A percentile compares a stretch with the other conserved stretches of the same genome.
Evolutionary conservation across 2,888 invertebrate genomes (phyloP).

Genomic region (Noctua comes): DNA sequence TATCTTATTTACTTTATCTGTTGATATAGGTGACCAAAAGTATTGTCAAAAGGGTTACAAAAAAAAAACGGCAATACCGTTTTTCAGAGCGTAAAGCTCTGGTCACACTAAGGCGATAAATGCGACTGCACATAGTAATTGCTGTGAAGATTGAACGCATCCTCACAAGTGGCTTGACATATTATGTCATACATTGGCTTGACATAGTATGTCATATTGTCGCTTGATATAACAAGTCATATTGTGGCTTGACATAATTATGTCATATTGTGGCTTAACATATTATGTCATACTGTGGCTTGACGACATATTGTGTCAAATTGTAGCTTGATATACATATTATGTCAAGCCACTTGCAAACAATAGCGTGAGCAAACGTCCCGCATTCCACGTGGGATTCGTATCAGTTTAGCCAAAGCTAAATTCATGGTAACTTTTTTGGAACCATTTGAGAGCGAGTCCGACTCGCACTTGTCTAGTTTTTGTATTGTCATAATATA

Average conservation of each 20-base stretch:
- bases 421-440: neutral
- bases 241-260: neutral
- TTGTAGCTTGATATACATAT: neutral
- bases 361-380: neutral
- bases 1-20: slow-evolving; percentile 9
- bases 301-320: neutral
- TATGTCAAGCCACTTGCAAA: too few species aligned
- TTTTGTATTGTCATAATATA: too few species aligned
- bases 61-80: neutral
- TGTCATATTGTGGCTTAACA: too few species aligned
- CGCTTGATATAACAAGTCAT: too few species aligned
- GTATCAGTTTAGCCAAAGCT: neutral
- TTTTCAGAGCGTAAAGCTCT: neutral
- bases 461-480: too few species aligned
- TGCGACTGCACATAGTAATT: neutral
- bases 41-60: too few species aligned
- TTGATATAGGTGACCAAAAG: neutral
- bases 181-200: neutral
- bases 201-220: too few species aligned
- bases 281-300: neutral
- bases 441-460: too few species aligned
- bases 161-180: too few species aligned
- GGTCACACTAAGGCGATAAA: neutral
- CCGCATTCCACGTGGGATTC: neutral
- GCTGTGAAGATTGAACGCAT: neutral